These are phyloP conservation scores for Linyphia triangularis DNA, from an alignment of 2,888 invertebrate species.

Conservation along the genomic window DNA sequence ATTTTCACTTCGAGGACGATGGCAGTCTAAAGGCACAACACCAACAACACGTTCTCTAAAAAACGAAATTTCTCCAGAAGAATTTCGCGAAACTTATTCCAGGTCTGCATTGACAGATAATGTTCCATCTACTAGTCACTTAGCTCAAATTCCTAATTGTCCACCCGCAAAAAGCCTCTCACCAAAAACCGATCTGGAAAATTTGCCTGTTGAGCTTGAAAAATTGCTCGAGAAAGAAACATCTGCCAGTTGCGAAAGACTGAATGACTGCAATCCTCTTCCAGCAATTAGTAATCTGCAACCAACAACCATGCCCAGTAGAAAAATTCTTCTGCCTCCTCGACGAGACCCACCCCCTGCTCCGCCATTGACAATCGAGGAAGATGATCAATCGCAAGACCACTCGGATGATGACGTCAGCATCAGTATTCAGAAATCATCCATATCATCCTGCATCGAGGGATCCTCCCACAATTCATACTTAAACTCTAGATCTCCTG, in stretches of 20 bases:
- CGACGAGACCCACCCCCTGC: constrained; percentile 69
- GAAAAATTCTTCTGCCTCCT: constrained; percentile 54
- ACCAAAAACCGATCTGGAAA: constrained; percentile 60
- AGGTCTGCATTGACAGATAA: constrained; percentile 47
- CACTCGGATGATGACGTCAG: constrained; percentile 68
- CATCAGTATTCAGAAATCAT: constrained; percentile 66
- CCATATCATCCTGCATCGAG: constrained; percentile 56
- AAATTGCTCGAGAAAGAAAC: constrained; percentile 26
- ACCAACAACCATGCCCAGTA: constrained; percentile 20
- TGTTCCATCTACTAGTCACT: constrained; percentile 64
- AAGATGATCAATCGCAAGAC: constrained; percentile 51
- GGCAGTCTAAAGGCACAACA: constrained; percentile 78
- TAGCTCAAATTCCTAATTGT: constrained; percentile 28
- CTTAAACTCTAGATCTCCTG: constrained; percentile 59
- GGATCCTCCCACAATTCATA: constrained; percentile 55
- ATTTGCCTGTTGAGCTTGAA: not conserved
- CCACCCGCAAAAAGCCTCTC: constrained; percentile 19
- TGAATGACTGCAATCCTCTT: constrained; percentile 15
- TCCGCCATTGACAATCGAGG: constrained; percentile 41
- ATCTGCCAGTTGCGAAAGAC: constrained; percentile 29
- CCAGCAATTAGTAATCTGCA: constrained; percentile 52
- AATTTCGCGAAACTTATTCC: constrained; percentile 78
- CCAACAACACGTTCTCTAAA: constrained; percentile 75
- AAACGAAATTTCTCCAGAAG: constrained; percentile 77
- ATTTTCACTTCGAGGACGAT: constrained; percentile 77